A percentile compares a stretch with the other conserved stretches of the same genome.
phyloP scores from a whole-genome alignment of 2,888 invertebrate genomes.

The Orchestes rusci region DNA sequence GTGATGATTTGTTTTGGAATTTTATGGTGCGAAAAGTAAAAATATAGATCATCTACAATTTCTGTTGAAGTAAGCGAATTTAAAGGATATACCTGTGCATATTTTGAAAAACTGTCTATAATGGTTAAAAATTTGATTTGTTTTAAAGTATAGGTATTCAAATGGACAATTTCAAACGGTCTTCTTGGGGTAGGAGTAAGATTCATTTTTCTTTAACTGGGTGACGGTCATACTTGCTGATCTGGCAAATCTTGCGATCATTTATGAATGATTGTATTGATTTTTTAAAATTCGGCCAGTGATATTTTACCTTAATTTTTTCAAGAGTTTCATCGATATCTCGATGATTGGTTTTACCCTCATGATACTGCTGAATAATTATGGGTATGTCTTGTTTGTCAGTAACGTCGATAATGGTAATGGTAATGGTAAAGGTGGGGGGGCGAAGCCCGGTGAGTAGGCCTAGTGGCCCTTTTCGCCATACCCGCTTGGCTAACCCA shows the following conservation, averaged over 20 bases:
- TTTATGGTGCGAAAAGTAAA: too few species aligned
- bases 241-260: not conserved
- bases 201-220: not conserved
- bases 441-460: too few species aligned
- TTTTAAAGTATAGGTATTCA: slow-evolving; percentile 21
- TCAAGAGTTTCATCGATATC: not conserved
- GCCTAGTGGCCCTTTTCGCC: too few species aligned
- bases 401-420: not conserved
- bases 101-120: too few species aligned
- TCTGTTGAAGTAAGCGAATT: slow-evolving; percentile 9
- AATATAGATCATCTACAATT: slow-evolving; percentile 19
- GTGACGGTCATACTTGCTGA: not conserved
- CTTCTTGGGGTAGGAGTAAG: not conserved
- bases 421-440: too few species aligned
- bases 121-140: slow-evolving; percentile 24
- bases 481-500: too few species aligned
- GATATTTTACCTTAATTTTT: not conserved
- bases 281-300: not conserved
- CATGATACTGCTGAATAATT: not conserved
- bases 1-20: slow-evolving; percentile 21
- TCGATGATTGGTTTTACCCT: slow-evolving; percentile 1
- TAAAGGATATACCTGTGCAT: slow-evolving; percentile 22
- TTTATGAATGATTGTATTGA: not conserved
- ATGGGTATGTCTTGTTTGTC: not conserved
- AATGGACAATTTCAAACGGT: slow-evolving; percentile 5